A percentile compares a stretch with the other conserved stretches of the same genome.
phyloP scores from a whole-genome alignment of 2,113 vertebrate genomes.

The Fukomys damarensis region DNA sequence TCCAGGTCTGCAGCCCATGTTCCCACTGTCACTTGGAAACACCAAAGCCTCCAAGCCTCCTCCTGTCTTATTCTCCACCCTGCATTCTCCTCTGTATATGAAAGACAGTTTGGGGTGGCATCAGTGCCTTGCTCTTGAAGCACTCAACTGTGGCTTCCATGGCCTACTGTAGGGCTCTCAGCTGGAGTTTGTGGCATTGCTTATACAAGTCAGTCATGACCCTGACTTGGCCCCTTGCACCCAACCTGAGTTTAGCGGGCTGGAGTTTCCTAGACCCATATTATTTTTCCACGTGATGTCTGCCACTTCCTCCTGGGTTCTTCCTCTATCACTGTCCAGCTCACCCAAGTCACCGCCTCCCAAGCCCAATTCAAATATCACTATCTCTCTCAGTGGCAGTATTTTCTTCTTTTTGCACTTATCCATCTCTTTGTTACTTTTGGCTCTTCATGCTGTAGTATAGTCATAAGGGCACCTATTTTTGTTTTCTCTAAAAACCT shows the following conservation, averaged over 20 bases:
- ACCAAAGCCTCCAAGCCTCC: not conserved
- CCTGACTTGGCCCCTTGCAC: not conserved
- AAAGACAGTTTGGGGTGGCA: not conserved
- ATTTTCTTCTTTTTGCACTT: not conserved
- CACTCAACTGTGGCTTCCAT: not conserved
- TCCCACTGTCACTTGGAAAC: not conserved
- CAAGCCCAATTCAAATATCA: not conserved
- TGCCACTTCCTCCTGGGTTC: not conserved
- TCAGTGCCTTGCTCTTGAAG: not conserved
- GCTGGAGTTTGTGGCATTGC: not conserved
- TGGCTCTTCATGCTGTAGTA: not conserved
- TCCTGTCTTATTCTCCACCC: not conserved
- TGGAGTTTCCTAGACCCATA: not conserved
- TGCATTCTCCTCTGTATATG: not conserved
- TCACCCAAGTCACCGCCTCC: not conserved
- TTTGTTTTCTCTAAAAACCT: not conserved
- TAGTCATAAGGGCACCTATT: not conserved
- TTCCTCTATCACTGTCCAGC: not conserved
- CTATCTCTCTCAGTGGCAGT: not conserved
- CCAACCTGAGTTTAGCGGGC: not conserved
- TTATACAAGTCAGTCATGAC: not conserved
- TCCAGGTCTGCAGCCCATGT: not conserved
- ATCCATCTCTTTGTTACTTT: not conserved
- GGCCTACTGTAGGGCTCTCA: not conserved
- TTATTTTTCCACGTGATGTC: rapidly evolving